Evolutionary conservation across 2,113 vertebrate species (phyloP), one percentile per base, ranked within the genome.

Genomic region (Ellobius talpinus): DNA sequence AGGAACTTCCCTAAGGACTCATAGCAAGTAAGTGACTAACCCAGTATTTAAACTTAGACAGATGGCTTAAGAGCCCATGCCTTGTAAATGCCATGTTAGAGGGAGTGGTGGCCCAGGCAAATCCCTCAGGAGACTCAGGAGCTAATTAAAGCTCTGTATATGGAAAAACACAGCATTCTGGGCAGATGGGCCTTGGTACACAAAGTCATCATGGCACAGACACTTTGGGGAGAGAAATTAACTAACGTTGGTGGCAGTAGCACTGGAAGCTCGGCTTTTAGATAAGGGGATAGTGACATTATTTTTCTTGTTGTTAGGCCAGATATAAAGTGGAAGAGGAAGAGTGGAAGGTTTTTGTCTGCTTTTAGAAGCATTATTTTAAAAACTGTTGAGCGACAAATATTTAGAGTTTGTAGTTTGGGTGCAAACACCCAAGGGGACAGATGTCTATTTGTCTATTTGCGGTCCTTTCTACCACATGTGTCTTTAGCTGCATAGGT

Each of bases 361-460:
- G 3, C 42, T 92, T 97, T 98, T 68, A 9, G 79, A 94, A 96
- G 6, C 92, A 87, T 26, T 68, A 92, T 10, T 95, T 90, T 45
- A 91, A 92, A 95, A 93, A 92, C 31, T 77, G 63, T 63, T 73
- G 92, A 73, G 65, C 96, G 52, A 76, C 42, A 89, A 65, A 81
- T 96, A 76, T 94, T 90, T 97, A 91, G 77, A 52, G 42, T 90
- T 87, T 87, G 36, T 89, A 65, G 65, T 52, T 96, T 96, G 79
- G 91, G 14, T 85, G 31, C 24, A 96, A 72, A 84, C 17, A 81
- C 70, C 52, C 26, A 85, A 92, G 70, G 79, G 91, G 42, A 93
- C 65, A 87, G 47, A 68, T 19, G 58, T 70, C 0, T 47, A 93
- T 98, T 90, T 39, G 17, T 95, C 89, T 61, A 77, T 94, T 89